phyloP scores from a whole-genome alignment of 2,888 invertebrate genomes.

The Strigamia transsilvanica region DNA sequence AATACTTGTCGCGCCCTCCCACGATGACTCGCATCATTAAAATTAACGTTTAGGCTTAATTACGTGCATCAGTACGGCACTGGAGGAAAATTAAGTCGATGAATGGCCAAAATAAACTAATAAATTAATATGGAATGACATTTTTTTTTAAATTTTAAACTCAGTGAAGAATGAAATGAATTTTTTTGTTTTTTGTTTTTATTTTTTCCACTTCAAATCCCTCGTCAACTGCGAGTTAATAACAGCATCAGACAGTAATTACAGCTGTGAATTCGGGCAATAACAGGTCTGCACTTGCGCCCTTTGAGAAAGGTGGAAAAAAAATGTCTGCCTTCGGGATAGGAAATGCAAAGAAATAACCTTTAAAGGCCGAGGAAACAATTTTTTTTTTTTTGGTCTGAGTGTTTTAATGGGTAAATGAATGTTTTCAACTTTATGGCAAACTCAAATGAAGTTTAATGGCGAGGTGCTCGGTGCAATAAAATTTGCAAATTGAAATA shows the following conservation, averaged over 20 bases:
- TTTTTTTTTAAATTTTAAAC: no score
- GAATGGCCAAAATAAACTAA: no score
- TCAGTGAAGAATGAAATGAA: neutral
- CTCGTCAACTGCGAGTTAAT: constrained; percentile 15
- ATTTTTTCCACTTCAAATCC: neutral
- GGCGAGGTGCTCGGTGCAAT: neutral
- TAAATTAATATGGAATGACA: no score
- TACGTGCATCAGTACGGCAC: no score
- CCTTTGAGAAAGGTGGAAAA: constrained; percentile 19
- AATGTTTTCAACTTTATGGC: constrained; percentile 14
- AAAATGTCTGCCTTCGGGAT: constrained; percentile 16
- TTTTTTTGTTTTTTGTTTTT: neutral
- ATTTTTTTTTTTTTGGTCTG: neutral
- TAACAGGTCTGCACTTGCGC: constrained; percentile 5
- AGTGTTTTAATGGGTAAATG: neutral
- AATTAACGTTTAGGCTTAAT: no score
- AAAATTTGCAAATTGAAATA: neutral
- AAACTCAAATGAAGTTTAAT: constrained; percentile 9
- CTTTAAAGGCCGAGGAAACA: constrained; percentile 29
- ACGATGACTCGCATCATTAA: constrained; percentile 6
- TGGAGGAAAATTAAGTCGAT: no score
- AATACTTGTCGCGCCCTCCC: constrained; percentile 7
- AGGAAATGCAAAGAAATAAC: neutral
- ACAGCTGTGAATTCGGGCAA: constrained; percentile 36
- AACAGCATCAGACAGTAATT: constrained; percentile 42